These are phyloP conservation scores for Cheirogaleus major DNA, from an alignment of 2,797 vertebrate genomes.

Conservation along the genomic window DNA sequence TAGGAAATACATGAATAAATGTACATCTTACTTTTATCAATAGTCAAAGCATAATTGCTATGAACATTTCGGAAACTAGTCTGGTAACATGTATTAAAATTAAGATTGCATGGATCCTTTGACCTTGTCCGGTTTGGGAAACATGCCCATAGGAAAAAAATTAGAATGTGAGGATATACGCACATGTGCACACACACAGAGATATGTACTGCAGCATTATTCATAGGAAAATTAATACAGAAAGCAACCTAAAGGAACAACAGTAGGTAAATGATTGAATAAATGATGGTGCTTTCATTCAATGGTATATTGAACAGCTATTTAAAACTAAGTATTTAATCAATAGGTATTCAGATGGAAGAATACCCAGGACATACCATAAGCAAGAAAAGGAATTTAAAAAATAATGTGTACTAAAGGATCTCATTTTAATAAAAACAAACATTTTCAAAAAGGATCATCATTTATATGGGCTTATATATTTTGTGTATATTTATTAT, in stretches of 20 bases:
- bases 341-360: background rate
- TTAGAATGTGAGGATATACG: background rate
- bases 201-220: background rate
- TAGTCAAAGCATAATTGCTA: background rate
- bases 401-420: background rate
- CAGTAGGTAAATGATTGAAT: background rate
- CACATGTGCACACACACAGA: background rate
- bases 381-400: background rate
- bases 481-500: background rate
- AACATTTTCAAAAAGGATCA: background rate
- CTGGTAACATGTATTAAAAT: background rate
- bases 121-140: background rate
- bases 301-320: background rate
- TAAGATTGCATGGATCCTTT: background rate
- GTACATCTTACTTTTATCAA: background rate
- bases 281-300: background rate
- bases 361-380: background rate
- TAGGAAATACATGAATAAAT: background rate
- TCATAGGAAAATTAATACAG: background rate
- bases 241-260: background rate
- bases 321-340: background rate
- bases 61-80: background rate
- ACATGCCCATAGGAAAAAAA: background rate
- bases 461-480: background rate
- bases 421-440: conserved; percentile 26